phyloP scores from a whole-genome alignment of 2,888 invertebrate genomes.

The Chymomyza amoena region DNA sequence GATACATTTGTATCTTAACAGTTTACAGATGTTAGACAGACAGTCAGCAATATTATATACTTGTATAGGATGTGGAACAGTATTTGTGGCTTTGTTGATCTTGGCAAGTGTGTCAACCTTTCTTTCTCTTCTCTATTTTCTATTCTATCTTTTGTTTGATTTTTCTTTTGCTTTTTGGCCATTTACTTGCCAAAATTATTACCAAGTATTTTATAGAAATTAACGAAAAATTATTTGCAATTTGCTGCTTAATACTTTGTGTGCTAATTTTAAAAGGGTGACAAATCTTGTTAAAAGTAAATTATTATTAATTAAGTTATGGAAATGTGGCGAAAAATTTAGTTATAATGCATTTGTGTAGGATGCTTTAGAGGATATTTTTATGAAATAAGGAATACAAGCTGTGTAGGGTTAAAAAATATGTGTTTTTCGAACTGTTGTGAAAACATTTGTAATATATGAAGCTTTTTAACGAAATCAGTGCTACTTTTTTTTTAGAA shows the following conservation, averaged over 20 bases:
- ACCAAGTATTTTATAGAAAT: not conserved
- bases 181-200: not conserved
- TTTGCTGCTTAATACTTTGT: not conserved
- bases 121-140: not conserved
- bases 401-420: too few relatives aligned
- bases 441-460: too few relatives aligned
- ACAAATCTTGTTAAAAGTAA: not conserved
- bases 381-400: too few relatives aligned
- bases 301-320: not conserved
- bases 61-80: not conserved
- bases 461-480: too few relatives aligned
- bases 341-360: slow-evolving; percentile 4
- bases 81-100: not conserved
- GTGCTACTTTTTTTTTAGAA: too few relatives aligned
- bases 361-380: too few relatives aligned
- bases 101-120: not conserved
- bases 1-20: not conserved
- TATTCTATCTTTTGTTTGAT: not conserved
- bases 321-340: slow-evolving; percentile 22
- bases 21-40: not conserved
- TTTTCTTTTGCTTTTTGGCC: not conserved
- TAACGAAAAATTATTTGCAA: not conserved
- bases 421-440: too few relatives aligned
- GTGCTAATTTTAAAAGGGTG: not conserved
- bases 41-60: not conserved